Conservation (phyloP, 2,888 invertebrate species). For the Cantharis flavilabris region DNA sequence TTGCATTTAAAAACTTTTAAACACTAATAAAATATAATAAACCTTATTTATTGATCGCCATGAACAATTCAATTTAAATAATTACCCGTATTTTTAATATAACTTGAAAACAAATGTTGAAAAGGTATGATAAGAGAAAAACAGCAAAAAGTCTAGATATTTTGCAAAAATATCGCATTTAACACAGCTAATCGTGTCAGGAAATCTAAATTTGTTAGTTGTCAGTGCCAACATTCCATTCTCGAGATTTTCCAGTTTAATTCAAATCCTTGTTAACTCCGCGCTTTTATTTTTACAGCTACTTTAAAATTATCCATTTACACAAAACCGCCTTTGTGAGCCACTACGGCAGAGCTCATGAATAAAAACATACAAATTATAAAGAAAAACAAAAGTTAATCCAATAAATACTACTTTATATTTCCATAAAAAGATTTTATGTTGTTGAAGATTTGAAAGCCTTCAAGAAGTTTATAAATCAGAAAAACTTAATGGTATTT, state of each 20-base stretch:
- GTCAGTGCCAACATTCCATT: slow-evolving; percentile 12
- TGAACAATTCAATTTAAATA: neutral
- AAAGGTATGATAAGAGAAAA: neutral
- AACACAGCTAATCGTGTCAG: slow-evolving; percentile 12
- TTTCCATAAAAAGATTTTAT: neutral
- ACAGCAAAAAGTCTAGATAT: neutral
- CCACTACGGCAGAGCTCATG: neutral
- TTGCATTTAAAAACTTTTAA: too few species aligned
- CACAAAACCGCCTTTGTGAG: slow-evolving; percentile 1
- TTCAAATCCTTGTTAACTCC: slow-evolving; percentile 9
- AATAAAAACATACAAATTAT: neutral
- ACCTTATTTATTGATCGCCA: neutral
- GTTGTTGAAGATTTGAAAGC: neutral
- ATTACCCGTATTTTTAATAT: neutral
- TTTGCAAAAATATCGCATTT: slow-evolving; percentile 1
- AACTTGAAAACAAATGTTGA: neutral
- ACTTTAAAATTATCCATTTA: neutral
- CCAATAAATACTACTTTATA: neutral
- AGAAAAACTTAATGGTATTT: neutral
- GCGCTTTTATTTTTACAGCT: neutral
- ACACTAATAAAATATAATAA: too few species aligned
- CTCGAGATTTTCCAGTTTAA: slow-evolving; percentile 12
- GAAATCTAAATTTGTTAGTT: slow-evolving; percentile 22
- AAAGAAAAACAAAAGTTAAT: neutral
- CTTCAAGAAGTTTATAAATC: neutral